Base-by-base conservation (phyloP, 2,888 invertebrate genomes). In the Eumerus sabulonum region DNA sequence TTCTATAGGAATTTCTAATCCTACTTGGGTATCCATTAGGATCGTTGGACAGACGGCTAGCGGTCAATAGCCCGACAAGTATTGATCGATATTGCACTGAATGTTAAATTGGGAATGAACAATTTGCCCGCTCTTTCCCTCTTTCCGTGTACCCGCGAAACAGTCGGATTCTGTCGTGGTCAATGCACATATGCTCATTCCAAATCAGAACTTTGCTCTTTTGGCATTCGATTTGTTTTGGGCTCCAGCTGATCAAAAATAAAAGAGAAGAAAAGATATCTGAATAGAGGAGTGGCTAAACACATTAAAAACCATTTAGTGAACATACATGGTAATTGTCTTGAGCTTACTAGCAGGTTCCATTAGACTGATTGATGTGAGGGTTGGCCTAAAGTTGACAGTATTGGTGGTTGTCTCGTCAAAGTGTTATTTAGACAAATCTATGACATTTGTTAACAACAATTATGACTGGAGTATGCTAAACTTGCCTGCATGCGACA, bases 271-370 rank as follows among this genome's bases (percentile, higher is more conserved):
- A 66, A 67, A 50, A 50, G 57, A 56, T 62, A n/a, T 17, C 48
- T 71, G 64, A 50, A 19, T 48, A 63, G 63, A 35, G 77, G 77
- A 79, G 77, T 79, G 77, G 73, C 77, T 47, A 18, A n/a, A 44
- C 12, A 13, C 36, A 50, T 44, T 44, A 40, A 51, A 67, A 77
- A 63, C 74, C 79, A 70, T 74, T 74, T 64, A 60, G 70, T 74
- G 68, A 74, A 79, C 79, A 74, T 74, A 79, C 79, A 74, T 74
- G 79, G 79, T 79, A 79, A 79, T 79, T 74, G 79, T 74, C 74
- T 64, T 70, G 51, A 79, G 74, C 74, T 79, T 79, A 79, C 74
- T 74, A 79, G 74, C 79, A 74, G 64, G 73, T 74, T 70, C 74
- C 79, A 64, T 44, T 74, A 54, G 68, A 51, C 51, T 79, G 79